phyloP scores from a whole-genome alignment of 2,888 invertebrate species.

The Chrysomela aeneicollis region DNA sequence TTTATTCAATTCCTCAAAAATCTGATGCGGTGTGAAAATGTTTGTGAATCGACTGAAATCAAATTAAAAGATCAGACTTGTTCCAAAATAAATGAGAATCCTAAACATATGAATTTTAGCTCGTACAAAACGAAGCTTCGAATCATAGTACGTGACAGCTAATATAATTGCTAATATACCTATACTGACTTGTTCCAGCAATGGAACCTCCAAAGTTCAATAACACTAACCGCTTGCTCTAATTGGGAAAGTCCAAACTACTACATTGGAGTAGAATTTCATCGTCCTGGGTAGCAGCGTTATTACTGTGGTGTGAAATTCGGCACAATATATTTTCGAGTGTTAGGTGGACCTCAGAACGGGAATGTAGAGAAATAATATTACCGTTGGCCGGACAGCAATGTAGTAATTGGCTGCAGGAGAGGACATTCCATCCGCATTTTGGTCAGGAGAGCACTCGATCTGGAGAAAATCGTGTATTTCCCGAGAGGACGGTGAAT shows the following conservation, averaged over 20 bases:
- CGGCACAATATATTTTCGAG: conserved; percentile 24
- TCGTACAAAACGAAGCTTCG: too few species aligned
- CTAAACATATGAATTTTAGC: too few species aligned
- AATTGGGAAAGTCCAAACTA: conserved; percentile 21
- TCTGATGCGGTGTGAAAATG: too few species aligned
- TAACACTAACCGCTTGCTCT: conserved; percentile 1
- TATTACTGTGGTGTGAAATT: conserved; percentile 23
- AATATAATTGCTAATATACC: too few species aligned
- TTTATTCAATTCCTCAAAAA: too few species aligned
- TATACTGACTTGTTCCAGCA: background rate
- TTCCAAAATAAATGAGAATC: too few species aligned
- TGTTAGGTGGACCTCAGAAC: conserved; percentile 20
- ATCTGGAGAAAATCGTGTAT: conserved; percentile 17
- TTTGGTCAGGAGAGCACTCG: conserved; percentile 13
- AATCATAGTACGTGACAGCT: too few species aligned
- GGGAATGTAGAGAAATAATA: conserved; percentile 22
- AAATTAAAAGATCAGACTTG: too few species aligned
- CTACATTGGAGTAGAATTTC: conserved; percentile 18
- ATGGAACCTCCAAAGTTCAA: background rate
- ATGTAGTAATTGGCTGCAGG: conserved; percentile 20
- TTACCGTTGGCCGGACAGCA: conserved; percentile 18
- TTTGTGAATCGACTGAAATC: too few species aligned
- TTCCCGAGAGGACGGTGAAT: conserved; percentile 10
- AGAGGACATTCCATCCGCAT: conserved; percentile 8
- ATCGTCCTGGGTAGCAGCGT: conserved; percentile 9